phyloP scores from a whole-genome alignment of 2,888 invertebrate genomes.

The Megastigmus dorsalis region DNA sequence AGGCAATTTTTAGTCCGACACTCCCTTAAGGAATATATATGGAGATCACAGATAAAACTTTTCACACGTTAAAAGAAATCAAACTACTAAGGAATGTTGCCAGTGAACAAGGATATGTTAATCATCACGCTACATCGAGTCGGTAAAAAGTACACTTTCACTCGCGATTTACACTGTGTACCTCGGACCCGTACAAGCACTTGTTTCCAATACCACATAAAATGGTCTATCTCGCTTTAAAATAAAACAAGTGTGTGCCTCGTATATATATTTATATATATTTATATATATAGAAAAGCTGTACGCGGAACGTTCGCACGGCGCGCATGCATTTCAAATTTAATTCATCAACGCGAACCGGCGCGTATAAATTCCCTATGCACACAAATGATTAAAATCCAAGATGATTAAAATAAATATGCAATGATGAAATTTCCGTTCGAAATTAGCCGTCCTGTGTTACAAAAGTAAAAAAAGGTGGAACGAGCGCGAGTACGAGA shows the following conservation, averaged over 20 bases:
- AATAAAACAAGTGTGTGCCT: neutral
- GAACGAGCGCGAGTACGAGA: no score
- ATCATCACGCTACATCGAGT: conserved; percentile 34
- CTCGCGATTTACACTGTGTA: conserved; percentile 34
- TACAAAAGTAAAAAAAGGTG: no score
- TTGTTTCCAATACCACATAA: conserved; percentile 20
- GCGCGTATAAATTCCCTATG: no score
- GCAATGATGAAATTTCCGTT: no score
- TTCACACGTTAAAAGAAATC: conserved; percentile 38
- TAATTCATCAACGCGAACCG: no score
- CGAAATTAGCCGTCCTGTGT: no score
- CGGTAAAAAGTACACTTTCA: conserved; percentile 47
- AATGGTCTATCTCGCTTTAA: neutral
- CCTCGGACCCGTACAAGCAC: conserved; percentile 6
- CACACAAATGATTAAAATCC: no score
- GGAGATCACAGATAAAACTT: conserved; percentile 28
- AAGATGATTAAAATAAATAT: no score
- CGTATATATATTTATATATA: neutral
- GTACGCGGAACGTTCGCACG: no score
- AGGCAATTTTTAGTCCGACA: no score
- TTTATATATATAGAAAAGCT: no score
- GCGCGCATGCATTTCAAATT: no score
- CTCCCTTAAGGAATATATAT: conserved; percentile 25
- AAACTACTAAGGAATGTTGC: conserved; percentile 36
- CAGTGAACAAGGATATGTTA: conserved; percentile 43